A percentile compares a stretch with the other conserved stretches of the same genome.
Evolutionary conservation across 2,888 invertebrate species (phyloP).

Genomic region (Notodonta dromedarius): DNA sequence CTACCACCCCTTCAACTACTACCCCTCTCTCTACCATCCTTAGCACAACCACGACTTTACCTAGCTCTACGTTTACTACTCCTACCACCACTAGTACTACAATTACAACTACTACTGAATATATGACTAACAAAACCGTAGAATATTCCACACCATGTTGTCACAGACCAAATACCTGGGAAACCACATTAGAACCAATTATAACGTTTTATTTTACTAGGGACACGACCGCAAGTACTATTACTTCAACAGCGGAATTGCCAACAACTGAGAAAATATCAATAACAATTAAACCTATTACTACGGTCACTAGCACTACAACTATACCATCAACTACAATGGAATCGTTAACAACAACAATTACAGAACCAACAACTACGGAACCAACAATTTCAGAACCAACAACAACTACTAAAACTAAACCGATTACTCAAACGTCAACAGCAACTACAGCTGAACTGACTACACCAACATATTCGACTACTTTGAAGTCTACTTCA

Average conservation of each 20-base stretch:
- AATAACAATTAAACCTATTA: neutral
- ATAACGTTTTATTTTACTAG: neutral
- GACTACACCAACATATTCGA: conserved; percentile 1
- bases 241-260: neutral
- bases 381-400: conserved; percentile 8
- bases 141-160: conserved; percentile 24
- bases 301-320: neutral
- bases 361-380: conserved; percentile 6
- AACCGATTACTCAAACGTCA: conserved; percentile 4
- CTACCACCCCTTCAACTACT: neutral
- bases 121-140: neutral
- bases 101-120: neutral
- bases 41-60: conserved; percentile 7
- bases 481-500: neutral
- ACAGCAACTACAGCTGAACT: conserved; percentile 5
- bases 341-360: neutral
- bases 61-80: too few species aligned
- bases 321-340: neutral
- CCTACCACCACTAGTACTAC: neutral
- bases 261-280: neutral
- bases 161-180: conserved; percentile 40
- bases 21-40: neutral
- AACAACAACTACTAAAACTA: conserved; percentile 9
- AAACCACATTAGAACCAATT: conserved; percentile 27
- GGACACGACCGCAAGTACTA: neutral